Conservation (phyloP, 1,140 invertebrate species). For the Drosophila parabipectinata region DNA sequence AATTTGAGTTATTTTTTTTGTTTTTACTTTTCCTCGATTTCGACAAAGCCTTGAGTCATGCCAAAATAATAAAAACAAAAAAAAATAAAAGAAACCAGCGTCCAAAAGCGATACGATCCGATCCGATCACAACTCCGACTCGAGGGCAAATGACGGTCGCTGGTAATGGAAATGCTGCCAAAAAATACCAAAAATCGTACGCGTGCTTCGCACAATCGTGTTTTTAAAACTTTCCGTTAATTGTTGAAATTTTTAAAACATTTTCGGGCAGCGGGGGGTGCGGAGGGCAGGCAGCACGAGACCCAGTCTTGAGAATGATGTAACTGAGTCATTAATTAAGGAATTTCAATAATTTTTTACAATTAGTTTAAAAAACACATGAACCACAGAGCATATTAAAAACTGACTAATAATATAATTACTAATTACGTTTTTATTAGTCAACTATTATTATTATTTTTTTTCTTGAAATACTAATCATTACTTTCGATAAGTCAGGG, state of each 20-base stretch:
- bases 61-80: neutral
- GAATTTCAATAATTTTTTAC: too few species aligned
- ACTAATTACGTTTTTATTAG: too few species aligned
- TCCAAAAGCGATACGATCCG: constrained; percentile 16
- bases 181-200: constrained; percentile 12
- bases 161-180: constrained; percentile 26
- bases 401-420: neutral
- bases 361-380: too few species aligned
- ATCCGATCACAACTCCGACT: constrained; percentile 22
- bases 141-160: constrained; percentile 68
- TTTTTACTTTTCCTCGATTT: constrained; percentile 37
- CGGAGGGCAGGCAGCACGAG: neutral
- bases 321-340: neutral
- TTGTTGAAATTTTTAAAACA: constrained; percentile 12
- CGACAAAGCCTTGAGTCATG: constrained; percentile 54
- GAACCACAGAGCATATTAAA: neutral
- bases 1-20: constrained; percentile 22
- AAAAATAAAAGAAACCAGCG: neutral
- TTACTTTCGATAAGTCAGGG: constrained; percentile 22
- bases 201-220: constrained; percentile 40
- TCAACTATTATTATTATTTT: neutral
- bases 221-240: constrained; percentile 58
- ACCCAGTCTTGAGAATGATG: neutral
- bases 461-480: neutral
- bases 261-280: constrained; percentile 7